phyloP scores from a whole-genome alignment of 2,888 invertebrate species.

The Ernsta delagoae region DNA sequence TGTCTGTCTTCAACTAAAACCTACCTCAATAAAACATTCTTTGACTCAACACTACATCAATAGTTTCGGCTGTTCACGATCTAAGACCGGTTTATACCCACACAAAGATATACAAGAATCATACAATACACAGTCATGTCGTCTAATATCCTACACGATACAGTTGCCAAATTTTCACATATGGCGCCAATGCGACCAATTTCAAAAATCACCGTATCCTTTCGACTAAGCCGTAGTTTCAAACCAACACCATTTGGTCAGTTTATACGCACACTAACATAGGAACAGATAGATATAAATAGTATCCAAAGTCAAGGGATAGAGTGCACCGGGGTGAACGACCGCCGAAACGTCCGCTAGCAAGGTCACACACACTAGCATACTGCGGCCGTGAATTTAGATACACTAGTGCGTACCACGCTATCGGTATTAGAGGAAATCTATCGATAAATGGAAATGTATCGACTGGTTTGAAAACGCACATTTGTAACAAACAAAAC shows the following conservation, averaged over 20 bases:
- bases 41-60: slow-evolving; percentile 7
- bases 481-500: no score
- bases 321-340: slow-evolving; percentile 73
- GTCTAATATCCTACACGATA: not conserved
- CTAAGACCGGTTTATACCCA: not conserved
- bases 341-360: slow-evolving; percentile 79
- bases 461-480: no score
- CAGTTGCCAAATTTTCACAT: slow-evolving; percentile 14
- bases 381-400: slow-evolving; percentile 79
- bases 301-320: slow-evolving; percentile 76
- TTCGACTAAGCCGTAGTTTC: slow-evolving; percentile 8
- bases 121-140: not conserved
- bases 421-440: slow-evolving; percentile 47
- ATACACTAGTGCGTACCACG: slow-evolving; percentile 68
- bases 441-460: slow-evolving; percentile 32
- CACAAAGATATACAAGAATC: not conserved
- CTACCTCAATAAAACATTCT: slow-evolving; percentile 5
- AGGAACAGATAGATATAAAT: slow-evolving; percentile 44
- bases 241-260: slow-evolving; percentile 28
- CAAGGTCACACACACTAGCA: slow-evolving; percentile 81
- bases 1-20: slow-evolving; percentile 10
- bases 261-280: slow-evolving; percentile 27
- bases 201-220: slow-evolving; percentile 10
- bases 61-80: not conserved
- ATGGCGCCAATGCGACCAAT: slow-evolving; percentile 8